Evolutionary conservation across 2,113 vertebrate species (phyloP).

Genomic region (Pseudolaguvia tuberculata): DNA sequence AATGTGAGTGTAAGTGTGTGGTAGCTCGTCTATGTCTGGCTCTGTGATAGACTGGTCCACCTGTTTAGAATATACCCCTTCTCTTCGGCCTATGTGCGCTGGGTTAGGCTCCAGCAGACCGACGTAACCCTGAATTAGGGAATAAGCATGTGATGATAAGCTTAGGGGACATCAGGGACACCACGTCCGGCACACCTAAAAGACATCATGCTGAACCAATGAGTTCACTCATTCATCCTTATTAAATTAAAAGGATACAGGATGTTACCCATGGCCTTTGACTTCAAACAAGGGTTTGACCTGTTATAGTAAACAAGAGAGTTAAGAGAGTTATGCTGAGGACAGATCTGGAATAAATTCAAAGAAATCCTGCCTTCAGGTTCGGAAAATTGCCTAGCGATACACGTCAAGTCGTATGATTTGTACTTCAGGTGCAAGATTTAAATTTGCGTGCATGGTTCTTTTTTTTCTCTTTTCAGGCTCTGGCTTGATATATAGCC

Average conservation of each 20-base stretch:
- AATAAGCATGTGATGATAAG: too few species aligned
- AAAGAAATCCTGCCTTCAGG: neutral
- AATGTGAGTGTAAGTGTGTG: too few species aligned
- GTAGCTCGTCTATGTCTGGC: too few species aligned
- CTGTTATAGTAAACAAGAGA: neutral
- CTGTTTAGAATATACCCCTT: too few species aligned
- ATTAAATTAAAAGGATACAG: slow-evolving; percentile 16
- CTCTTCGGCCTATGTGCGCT: too few species aligned
- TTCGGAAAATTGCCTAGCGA: neutral
- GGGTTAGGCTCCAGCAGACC: too few species aligned
- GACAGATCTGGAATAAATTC: slow-evolving; percentile 14
- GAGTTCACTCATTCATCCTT: slow-evolving; percentile 11
- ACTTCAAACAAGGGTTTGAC: neutral
- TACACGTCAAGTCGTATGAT: neutral
- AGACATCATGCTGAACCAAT: neutral
- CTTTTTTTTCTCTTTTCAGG: neutral
- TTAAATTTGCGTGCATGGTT: slow-evolving; percentile 7
- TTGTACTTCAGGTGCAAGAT: slow-evolving; percentile 18
- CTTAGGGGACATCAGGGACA: too few species aligned
- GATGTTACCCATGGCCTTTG: slow-evolving; percentile 12
- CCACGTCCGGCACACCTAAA: neutral
- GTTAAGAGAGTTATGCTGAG: neutral
- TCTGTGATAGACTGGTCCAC: too few species aligned
- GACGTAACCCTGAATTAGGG: too few species aligned
- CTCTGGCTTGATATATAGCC: slow-evolving; percentile 26